Percentiles rank a stretch among this genome's conserved stretches.
Conservation (phyloP, 2,797 vertebrate genomes). For the Megaceryle alcyon region DNA sequence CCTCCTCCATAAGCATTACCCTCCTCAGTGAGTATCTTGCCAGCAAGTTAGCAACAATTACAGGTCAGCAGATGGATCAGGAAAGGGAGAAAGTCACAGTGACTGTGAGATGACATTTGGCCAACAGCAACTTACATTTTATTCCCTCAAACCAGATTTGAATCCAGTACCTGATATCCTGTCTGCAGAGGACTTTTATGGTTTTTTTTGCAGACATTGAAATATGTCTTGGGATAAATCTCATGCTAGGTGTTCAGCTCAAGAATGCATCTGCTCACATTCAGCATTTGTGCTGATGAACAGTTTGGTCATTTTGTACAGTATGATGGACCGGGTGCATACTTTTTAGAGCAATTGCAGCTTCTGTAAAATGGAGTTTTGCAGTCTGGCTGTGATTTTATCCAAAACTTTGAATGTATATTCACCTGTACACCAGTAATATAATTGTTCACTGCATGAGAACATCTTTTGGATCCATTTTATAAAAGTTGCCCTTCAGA, state of each 20-base stretch:
- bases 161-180: background rate
- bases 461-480: background rate
- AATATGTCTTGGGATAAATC: background rate
- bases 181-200: background rate
- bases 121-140: background rate
- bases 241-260: background rate
- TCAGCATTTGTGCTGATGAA: background rate
- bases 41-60: background rate
- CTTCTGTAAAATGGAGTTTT: background rate
- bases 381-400: background rate
- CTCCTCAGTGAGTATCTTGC: background rate
- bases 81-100: background rate
- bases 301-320: background rate
- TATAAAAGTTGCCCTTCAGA: background rate
- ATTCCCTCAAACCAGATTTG: background rate
- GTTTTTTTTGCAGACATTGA: background rate
- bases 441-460: background rate
- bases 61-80: background rate
- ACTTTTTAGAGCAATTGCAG: background rate
- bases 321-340: fast-evolving
- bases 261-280: background rate
- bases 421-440: background rate
- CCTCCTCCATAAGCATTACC: background rate
- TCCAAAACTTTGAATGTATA: background rate
- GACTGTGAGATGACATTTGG: background rate